A percentile compares a stretch with the other conserved stretches of the same genome.
phyloP scores from a whole-genome alignment of 2,113 vertebrate species.

The Stigmatopora nigra region DNA sequence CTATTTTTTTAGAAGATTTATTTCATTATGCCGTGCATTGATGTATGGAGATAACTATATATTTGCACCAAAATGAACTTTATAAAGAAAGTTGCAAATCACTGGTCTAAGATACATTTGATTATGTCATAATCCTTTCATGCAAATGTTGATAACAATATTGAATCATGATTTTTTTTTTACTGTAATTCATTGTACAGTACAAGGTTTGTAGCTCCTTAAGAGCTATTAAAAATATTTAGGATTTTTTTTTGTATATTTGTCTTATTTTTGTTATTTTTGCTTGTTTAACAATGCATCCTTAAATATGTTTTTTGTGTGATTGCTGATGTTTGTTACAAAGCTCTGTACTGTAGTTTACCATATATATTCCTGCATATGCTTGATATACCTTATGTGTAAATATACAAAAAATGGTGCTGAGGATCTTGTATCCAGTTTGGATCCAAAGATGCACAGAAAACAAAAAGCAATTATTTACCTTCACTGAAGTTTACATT shows the following conservation, averaged over 20 bases:
- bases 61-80: background rate
- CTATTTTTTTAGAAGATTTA: too few species aligned
- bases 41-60: background rate
- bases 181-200: background rate
- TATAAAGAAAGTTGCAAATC: background rate
- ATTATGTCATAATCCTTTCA: background rate
- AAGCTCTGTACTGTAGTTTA: conserved; percentile 26
- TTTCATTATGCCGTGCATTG: background rate
- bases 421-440: conserved; percentile 18
- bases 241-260: background rate
- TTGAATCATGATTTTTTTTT: conserved; percentile 1
- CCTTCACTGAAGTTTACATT: conserved; percentile 24
- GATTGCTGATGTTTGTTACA: conserved; percentile 14
- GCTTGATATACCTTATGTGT: conserved; percentile 10
- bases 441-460: conserved; percentile 19
- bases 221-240: background rate
- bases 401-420: conserved; percentile 22
- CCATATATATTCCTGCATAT: conserved; percentile 31
- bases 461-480: conserved; percentile 20
- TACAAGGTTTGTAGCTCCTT: background rate
- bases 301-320: conserved; percentile 13
- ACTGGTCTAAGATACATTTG: background rate
- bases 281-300: conserved; percentile 3
- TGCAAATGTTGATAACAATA: background rate
- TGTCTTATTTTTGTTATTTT: conserved; percentile 13